These are phyloP conservation scores for Latrodectus hesperus DNA, from an alignment of 2,888 invertebrate species.

Conservation along the genomic window DNA sequence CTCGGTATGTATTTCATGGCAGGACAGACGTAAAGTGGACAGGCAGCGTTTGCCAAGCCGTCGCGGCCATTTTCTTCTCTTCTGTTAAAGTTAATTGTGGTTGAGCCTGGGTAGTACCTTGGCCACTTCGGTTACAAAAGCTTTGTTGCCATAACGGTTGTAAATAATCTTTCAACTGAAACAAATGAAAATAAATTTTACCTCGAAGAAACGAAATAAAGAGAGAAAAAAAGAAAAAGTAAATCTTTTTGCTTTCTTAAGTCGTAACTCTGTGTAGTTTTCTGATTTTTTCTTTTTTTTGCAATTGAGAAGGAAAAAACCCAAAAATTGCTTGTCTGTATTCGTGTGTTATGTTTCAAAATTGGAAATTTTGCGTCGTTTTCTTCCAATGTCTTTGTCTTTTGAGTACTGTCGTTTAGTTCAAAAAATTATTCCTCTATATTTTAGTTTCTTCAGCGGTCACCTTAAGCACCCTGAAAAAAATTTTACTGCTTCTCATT, in stretches of 20 bases:
- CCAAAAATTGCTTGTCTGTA: too few species aligned
- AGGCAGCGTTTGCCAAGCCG: constrained; percentile 23
- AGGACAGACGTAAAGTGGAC: constrained; percentile 46
- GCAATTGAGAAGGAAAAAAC: too few species aligned
- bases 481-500: too few species aligned
- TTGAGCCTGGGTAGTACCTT: constrained; percentile 24
- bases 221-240: neutral
- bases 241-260: neutral
- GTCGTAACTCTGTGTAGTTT: neutral
- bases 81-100: constrained; percentile 68
- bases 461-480: too few species aligned
- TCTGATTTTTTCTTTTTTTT: too few species aligned
- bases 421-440: too few species aligned
- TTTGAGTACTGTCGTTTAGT: too few species aligned
- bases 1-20: constrained; percentile 54
- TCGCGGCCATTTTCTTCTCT: constrained; percentile 45
- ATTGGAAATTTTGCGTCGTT: too few species aligned
- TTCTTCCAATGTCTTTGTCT: too few species aligned
- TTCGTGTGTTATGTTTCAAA: too few species aligned
- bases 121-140: constrained; percentile 67
- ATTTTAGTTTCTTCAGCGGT: too few species aligned
- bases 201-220: constrained; percentile 7
- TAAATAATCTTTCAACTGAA: constrained; percentile 57
- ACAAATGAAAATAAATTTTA: constrained; percentile 68
- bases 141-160: constrained; percentile 65